These are phyloP conservation scores for Heterotis niloticus DNA, from an alignment of 2,113 vertebrate species.

Conservation along the genomic window DNA sequence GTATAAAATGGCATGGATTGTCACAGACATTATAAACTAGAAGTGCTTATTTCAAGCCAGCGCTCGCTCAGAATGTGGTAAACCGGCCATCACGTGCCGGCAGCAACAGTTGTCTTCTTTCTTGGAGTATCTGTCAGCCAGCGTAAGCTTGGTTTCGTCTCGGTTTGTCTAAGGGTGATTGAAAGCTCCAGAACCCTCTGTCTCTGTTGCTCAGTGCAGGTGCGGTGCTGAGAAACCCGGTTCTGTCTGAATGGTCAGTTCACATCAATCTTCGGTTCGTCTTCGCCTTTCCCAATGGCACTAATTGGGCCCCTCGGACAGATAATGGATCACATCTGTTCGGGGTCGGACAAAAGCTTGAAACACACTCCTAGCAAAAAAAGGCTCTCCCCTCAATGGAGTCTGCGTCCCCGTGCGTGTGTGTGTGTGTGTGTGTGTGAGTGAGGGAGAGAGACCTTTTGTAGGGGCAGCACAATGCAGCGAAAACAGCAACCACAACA, in stretches of 20 bases:
- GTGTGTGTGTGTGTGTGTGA: not conserved
- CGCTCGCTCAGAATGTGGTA: not conserved
- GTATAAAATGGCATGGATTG: not conserved
- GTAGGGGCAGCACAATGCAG: not conserved
- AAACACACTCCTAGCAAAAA: not conserved
- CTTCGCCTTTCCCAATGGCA: not conserved
- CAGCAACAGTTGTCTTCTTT: not conserved
- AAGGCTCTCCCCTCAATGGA: not conserved
- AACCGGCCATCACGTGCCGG: not conserved
- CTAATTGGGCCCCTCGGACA: constrained; percentile 12
- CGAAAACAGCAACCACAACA: not conserved
- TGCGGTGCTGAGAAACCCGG: not conserved
- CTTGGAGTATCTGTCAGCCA: not conserved
- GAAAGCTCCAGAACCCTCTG: not conserved
- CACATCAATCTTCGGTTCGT: constrained; percentile 20
- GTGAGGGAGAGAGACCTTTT: not conserved
- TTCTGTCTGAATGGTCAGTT: not conserved
- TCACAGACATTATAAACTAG: not conserved
- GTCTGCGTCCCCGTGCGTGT: not conserved
- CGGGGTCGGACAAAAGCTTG: constrained; percentile 8
- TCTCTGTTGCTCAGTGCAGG: not conserved
- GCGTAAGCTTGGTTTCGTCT: not conserved
- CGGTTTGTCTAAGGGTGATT: not conserved
- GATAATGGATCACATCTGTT: constrained; percentile 22
- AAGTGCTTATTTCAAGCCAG: not conserved